A percentile compares a stretch with the other conserved stretches of the same genome.
phyloP scores from a whole-genome alignment of 2,888 invertebrate genomes.

The Aleiodes leptofemur region DNA sequence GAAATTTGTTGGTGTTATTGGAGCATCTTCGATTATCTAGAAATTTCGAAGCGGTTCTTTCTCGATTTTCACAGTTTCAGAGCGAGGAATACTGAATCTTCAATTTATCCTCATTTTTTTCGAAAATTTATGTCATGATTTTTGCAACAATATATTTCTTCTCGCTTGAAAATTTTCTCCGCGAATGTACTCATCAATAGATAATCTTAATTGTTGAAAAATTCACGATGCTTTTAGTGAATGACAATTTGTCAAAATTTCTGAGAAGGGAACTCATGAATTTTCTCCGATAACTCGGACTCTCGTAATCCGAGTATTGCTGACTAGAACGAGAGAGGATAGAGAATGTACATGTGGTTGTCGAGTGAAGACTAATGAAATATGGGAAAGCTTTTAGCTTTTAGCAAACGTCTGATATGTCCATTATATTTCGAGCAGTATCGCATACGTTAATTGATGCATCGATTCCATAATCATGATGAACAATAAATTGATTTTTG shows the following conservation, averaged over 20 bases:
- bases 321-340: neutral
- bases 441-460: slow-evolving; percentile 66
- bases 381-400: slow-evolving; percentile 73
- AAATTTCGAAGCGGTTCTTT: too few species aligned
- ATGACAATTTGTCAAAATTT: slow-evolving; percentile 17
- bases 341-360: slow-evolving; percentile 45
- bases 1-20: too few species aligned
- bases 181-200: slow-evolving; percentile 47
- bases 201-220: slow-evolving; percentile 60
- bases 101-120: neutral
- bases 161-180: neutral
- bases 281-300: slow-evolving; percentile 36
- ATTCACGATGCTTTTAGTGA: slow-evolving; percentile 17
- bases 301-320: slow-evolving; percentile 28
- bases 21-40: too few species aligned
- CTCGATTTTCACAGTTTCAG: too few species aligned
- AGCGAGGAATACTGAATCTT: too few species aligned
- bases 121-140: too few species aligned
- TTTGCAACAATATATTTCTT: too few species aligned
- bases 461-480: slow-evolving; percentile 68
- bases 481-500: slow-evolving; percentile 65
- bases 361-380: slow-evolving; percentile 69
- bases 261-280: slow-evolving; percentile 4
- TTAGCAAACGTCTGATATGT: slow-evolving; percentile 72
- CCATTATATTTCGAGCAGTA: slow-evolving; percentile 60